These are phyloP conservation scores for Scelioninae gen. 1 DNA, from an alignment of 2,888 invertebrate genomes.

Conservation along the genomic window DNA sequence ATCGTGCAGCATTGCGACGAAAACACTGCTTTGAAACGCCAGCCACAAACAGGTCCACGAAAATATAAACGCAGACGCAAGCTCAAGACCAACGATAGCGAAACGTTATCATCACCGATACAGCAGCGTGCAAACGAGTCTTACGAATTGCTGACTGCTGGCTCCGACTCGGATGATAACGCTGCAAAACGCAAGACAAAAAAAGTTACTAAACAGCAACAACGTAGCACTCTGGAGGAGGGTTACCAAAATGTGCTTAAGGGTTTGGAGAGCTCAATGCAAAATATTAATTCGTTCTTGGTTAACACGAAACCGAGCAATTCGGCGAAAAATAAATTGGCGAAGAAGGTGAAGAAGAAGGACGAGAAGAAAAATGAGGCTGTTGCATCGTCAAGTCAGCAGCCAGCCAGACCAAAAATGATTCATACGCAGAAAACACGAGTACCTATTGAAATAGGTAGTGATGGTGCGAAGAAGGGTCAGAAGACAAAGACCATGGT, in stretches of 20 bases:
- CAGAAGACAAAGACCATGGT: constrained; percentile 87
- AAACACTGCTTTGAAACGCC: constrained; percentile 92
- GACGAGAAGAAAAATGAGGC: constrained; percentile 80
- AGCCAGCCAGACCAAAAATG: constrained; percentile 88
- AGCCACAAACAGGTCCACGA: constrained; percentile 91
- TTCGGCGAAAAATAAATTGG: constrained; percentile 78
- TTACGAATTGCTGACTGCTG: constrained; percentile 78
- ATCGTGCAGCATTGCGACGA: constrained; percentile 94
- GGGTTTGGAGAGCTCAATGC: constrained; percentile 82
- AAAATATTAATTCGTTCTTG: constrained; percentile 84
- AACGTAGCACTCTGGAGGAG: constrained; percentile 78
- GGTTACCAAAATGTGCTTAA: constrained; percentile 82
- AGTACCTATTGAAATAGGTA: constrained; percentile 85
- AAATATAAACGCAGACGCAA: constrained; percentile 93
- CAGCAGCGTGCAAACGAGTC: constrained; percentile 76
- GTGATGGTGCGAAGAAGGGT: constrained; percentile 85
- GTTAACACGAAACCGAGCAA: constrained; percentile 83
- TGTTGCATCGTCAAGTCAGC: constrained; percentile 76
- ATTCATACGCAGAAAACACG: constrained; percentile 90
- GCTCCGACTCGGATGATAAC: constrained; percentile 83
- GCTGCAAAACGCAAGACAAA: constrained; percentile 80
- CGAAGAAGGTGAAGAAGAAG: constrained; percentile 81
- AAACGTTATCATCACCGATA: constrained; percentile 57
- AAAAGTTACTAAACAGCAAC: constrained; percentile 80
- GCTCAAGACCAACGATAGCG: constrained; percentile 87